Evolutionary conservation across 2,888 invertebrate genomes (phyloP), one percentile per base, ranked within the genome.

Genomic region (Drosophila incognita): DNA sequence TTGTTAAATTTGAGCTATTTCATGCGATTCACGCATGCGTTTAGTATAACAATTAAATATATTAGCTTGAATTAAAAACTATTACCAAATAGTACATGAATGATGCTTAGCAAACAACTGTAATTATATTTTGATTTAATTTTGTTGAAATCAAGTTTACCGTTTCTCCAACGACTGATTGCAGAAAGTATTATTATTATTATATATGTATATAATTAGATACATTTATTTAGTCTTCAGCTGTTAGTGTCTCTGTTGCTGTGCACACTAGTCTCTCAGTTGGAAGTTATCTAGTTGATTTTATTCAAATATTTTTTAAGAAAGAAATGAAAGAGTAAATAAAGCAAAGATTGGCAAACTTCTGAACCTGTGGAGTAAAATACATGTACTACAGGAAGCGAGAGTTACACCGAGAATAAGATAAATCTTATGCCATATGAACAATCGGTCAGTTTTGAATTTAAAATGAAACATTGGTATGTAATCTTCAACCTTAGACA

Each of bases 1-100:
- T 72, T 71, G 38, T 59, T 63, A 77, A 54, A 71, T 58, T 21
- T 52, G 46, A 48, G 56, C 18, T 18, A 74, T 49, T 61, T 31
- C 40, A 58, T 38, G 18, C 49, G 11, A 38, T 38, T 36, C 48
- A 56, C 66, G 67, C 60, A 40, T 81, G 62, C 46, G n/a, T 40
- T 48, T 29, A 48, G 36, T 36, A 4, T 13, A 63, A 46, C 13
- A 56, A 63, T 63, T 63, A 40, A 57, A 42, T 8, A 51, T 8
- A 5, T 51, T 21, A 58, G 15, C 33, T 70, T n/a, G 7, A n/a
- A 51, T 54, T 42, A 2, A 69, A 35, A 10, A 2, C 21, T 6
- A 1, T 35, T 53, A 18, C 6, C n/a, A 21, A 21, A 21, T 24
- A 0, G 7, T 51, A 11, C 29, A 3, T 2, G 6, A 11, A 2